Base-by-base conservation (phyloP, 1,140 invertebrate species). In the Camponotus pennsylvanicus region DNA sequence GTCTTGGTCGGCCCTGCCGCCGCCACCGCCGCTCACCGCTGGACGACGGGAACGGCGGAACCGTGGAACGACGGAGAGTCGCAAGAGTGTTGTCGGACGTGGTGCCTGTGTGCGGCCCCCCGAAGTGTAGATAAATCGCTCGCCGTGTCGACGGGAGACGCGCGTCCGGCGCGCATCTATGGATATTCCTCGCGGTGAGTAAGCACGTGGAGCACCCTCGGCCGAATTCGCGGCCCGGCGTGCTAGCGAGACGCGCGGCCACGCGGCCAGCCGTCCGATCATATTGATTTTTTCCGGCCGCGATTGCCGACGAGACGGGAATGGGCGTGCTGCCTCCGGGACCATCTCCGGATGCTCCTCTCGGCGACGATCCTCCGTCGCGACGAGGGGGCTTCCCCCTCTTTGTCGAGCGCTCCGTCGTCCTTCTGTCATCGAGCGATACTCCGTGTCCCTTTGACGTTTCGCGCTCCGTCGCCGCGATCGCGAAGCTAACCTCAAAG, bases 181-280 rank as follows among this genome's bases (percentile, higher is more conserved):
- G 92, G 92, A 92, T 89, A 90, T 91, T 91, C 90, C 71, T 70
- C 61, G 87, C 70, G 88, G 92, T 93, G 77, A 92, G 92, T 92
- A 18, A 1, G 2, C 42, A 11, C 42, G 42, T 45, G 42, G 42
- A 45, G 27, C 8, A 45, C 42, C 3, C 42, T 45, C 42, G 42
- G 37, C 37, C n/a, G 71, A 40, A 21, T 75, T 45, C 42, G 42
- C 70, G 52, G 18, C 37, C 27, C n/a, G 52, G 40, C 1, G 8
- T 18, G 34, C 27, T 76, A 86, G 42, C 27, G 27, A 52, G 42
- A 40, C 73, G 40, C 67, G 57, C 37, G 82, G 52, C 66, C 49
- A 75, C 21, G 89, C 69, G 66, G 71, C 63, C 86, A 66, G 71
- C 63, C 86, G 70, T 52, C 63, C 86, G 66, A 80, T 52, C 18